Conservation (phyloP, 2,888 invertebrate genomes). For the Perizoma affinitatum region DNA sequence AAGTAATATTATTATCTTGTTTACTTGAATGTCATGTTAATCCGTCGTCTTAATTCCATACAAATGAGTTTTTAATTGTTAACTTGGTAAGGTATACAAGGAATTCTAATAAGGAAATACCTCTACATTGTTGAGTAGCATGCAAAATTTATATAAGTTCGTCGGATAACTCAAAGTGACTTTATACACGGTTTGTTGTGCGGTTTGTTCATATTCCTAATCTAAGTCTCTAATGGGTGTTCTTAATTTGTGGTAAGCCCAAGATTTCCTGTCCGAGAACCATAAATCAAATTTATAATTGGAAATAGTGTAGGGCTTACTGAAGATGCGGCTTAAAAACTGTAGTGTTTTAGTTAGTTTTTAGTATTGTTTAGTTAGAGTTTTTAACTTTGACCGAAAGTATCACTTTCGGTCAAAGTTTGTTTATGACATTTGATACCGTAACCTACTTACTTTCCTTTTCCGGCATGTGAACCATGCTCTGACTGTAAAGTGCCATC, state of each 20-base stretch:
- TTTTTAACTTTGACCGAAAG: neutral
- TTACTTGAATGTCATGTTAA: constrained; percentile 21
- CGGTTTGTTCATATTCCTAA: constrained; percentile 8
- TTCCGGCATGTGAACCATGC: constrained; percentile 87
- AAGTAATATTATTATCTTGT: constrained; percentile 8
- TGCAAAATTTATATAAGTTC: constrained; percentile 17
- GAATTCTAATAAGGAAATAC: constrained; percentile 29
- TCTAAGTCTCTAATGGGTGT: neutral
- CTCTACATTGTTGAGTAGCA: constrained; percentile 9
- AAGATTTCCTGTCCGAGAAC: constrained; percentile 18
- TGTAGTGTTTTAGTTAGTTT: neutral
- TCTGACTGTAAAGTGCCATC: constrained; percentile 87
- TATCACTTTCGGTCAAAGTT: constrained; percentile 31
- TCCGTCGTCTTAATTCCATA: constrained; percentile 24
- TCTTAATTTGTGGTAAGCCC: constrained; percentile 5
- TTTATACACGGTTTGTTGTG: neutral
- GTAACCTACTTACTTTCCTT: constrained; percentile 84
- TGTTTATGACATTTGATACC: constrained; percentile 40
- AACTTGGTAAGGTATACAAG: constrained; percentile 19
- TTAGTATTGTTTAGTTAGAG: neutral
- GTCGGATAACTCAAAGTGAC: neutral
- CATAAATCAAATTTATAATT: constrained; percentile 16
- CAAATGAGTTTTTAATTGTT: constrained; percentile 25
- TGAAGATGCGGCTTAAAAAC: constrained; percentile 17
- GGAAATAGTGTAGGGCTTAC: constrained; percentile 5